phyloP scores from a whole-genome alignment of 2,888 invertebrate species.

The Ischnura elegans region DNA sequence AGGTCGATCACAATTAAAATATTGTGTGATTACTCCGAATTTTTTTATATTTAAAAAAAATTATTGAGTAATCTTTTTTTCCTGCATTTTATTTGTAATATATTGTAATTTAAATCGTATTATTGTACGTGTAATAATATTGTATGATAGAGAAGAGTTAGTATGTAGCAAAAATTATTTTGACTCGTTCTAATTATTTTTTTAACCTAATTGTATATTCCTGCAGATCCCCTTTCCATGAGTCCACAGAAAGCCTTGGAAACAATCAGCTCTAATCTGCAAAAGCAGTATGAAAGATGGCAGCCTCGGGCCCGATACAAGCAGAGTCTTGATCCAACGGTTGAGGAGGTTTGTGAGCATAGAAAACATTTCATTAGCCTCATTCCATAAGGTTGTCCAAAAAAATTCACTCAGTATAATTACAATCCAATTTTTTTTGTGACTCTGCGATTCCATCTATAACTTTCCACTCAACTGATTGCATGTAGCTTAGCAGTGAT shows the following conservation, averaged over 20 bases:
- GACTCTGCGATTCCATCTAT: too few relatives aligned
- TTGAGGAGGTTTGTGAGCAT: conserved; percentile 85
- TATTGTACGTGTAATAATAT: neutral
- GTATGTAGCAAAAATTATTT: too few relatives aligned
- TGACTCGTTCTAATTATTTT: neutral
- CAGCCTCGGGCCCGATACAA: conserved; percentile 99
- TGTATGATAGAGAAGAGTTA: neutral
- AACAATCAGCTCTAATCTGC: conserved; percentile 93
- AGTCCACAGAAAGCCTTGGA: conserved; percentile 96
- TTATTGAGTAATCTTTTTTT: neutral
- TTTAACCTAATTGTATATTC: conserved; percentile 14
- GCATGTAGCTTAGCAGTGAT: too few relatives aligned
- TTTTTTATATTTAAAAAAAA: neutral
- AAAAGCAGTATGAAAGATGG: conserved; percentile 99
- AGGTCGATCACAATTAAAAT: too few relatives aligned
- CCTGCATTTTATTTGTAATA: neutral
- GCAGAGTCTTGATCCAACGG: conserved; percentile 97
- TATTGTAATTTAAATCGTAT: neutral
- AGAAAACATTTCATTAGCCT: neutral
- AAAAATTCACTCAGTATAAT: too few relatives aligned
- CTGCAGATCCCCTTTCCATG: conserved; percentile 90
- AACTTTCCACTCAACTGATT: too few relatives aligned
- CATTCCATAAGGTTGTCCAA: too few relatives aligned
- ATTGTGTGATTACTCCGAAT: too few relatives aligned
- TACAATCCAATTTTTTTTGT: too few relatives aligned